These are phyloP conservation scores for Leucoma salicis DNA, from an alignment of 2,888 invertebrate genomes.

Conservation along the genomic window DNA sequence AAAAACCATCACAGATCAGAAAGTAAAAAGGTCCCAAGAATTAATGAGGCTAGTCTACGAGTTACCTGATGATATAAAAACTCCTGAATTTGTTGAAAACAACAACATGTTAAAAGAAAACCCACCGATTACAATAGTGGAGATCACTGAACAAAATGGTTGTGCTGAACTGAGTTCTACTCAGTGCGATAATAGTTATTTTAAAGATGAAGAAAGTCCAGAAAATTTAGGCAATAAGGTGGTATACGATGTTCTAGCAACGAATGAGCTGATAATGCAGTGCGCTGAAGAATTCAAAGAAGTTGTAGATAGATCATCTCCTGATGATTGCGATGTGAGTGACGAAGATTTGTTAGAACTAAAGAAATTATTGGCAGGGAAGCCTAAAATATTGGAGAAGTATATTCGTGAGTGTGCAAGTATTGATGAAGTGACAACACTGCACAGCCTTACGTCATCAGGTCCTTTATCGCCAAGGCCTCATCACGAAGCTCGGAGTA, in stretches of 20 bases:
- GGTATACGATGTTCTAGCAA: conserved; percentile 61
- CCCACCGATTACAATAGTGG: conserved; percentile 73
- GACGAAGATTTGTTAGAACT: conserved; percentile 71
- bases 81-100: conserved; percentile 53
- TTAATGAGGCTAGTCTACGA: conserved; percentile 77
- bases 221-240: conserved; percentile 68
- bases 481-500: conserved; percentile 82
- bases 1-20: conserved; percentile 50
- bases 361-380: conserved; percentile 66
- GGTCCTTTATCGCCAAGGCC: conserved; percentile 75
- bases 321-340: conserved; percentile 53
- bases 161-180: conserved; percentile 62
- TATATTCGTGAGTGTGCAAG: conserved; percentile 90
- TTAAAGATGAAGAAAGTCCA: conserved; percentile 56
- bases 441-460: conserved; percentile 82
- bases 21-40: conserved; percentile 55
- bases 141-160: conserved; percentile 76
- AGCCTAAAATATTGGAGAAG: conserved; percentile 86
- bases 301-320: conserved; percentile 65
- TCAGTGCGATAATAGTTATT: conserved; percentile 60
- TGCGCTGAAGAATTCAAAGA: conserved; percentile 65
- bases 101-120: conserved; percentile 75
- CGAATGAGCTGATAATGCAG: conserved; percentile 60
- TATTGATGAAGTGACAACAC: conserved; percentile 83
- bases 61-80: conserved; percentile 65